A percentile compares a stretch with the other conserved stretches of the same genome.
phyloP scores from a whole-genome alignment of 2,888 invertebrate genomes.

The Muschampia plurimacula region DNA sequence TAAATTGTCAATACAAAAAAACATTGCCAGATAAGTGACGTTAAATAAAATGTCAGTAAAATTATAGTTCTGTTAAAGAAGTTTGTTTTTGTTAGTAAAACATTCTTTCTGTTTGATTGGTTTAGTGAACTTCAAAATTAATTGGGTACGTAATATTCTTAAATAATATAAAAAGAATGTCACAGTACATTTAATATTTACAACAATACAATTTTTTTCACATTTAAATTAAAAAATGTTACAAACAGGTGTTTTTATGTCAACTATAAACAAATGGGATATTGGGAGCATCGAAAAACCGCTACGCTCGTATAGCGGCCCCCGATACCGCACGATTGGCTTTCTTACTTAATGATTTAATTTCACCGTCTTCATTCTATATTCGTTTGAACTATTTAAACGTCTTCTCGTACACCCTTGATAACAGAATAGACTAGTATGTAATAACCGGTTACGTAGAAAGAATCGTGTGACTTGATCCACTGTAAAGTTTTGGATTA shows the following conservation, averaged over 20 bases:
- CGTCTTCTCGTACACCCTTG: slow-evolving; percentile 41
- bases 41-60: too few species aligned
- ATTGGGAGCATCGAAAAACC: slow-evolving; percentile 29
- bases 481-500: slow-evolving; percentile 3
- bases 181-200: too few species aligned
- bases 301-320: slow-evolving; percentile 30
- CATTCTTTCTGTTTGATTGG: too few species aligned
- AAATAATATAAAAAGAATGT: too few species aligned
- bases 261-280: slow-evolving; percentile 16
- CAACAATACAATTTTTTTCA: too few species aligned
- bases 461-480: slow-evolving; percentile 5
- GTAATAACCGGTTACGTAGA: slow-evolving; percentile 39
- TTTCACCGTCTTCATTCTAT: slow-evolving; percentile 28
- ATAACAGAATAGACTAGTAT: slow-evolving; percentile 44
- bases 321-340: slow-evolving; percentile 36
- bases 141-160: too few species aligned
- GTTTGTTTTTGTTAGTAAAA: too few species aligned
- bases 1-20: too few species aligned
- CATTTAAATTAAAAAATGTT: background rate
- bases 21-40: too few species aligned
- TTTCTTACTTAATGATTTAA: slow-evolving; percentile 36
- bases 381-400: slow-evolving; percentile 26
- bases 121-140: too few species aligned
- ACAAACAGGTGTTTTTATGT: background rate
- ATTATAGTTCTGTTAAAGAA: too few species aligned